Percentiles rank a stretch among this genome's conserved stretches.
Conservation (phyloP, 2,797 vertebrate species). For the Limosa lapponica region DNA sequence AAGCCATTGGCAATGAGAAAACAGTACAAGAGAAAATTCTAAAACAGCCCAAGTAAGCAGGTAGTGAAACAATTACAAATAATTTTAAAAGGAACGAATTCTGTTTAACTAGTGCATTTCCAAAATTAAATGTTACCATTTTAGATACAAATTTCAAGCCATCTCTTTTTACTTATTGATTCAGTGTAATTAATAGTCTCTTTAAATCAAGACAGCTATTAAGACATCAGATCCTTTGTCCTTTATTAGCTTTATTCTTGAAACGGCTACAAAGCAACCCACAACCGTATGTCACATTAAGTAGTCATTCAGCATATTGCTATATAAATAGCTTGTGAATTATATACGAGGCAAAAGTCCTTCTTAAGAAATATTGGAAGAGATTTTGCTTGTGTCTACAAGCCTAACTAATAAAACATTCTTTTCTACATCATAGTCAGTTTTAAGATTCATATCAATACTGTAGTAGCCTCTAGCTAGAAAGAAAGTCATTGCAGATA, state of each 20-base stretch:
- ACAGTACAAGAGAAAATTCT: not conserved
- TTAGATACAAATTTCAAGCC: not conserved
- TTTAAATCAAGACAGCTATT: not conserved
- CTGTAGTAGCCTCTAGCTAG: not conserved
- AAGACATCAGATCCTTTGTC: slow-evolving; percentile 1
- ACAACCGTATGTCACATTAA: not conserved
- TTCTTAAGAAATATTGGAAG: not conserved
- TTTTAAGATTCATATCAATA: not conserved
- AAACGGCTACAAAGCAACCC: slow-evolving; percentile 7
- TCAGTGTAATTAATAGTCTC: not conserved
- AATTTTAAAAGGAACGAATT: not conserved
- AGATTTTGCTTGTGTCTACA: not conserved
- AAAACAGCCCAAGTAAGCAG: not conserved
- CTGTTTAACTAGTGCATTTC: not conserved
- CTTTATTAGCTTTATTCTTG: slow-evolving; percentile 21
- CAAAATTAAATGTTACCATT: not conserved
- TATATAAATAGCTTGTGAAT: slow-evolving; percentile 45
- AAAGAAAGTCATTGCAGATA: not conserved
- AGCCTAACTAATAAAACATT: not conserved
- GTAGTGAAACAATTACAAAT: not conserved
- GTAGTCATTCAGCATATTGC: not conserved
- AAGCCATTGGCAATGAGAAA: not conserved
- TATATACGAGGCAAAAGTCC: slow-evolving; percentile 2
- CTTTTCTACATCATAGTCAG: not conserved
- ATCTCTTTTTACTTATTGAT: not conserved